Evolutionary conservation across 2,797 vertebrate species (phyloP).

Genomic region (Lithobates pipiens): DNA sequence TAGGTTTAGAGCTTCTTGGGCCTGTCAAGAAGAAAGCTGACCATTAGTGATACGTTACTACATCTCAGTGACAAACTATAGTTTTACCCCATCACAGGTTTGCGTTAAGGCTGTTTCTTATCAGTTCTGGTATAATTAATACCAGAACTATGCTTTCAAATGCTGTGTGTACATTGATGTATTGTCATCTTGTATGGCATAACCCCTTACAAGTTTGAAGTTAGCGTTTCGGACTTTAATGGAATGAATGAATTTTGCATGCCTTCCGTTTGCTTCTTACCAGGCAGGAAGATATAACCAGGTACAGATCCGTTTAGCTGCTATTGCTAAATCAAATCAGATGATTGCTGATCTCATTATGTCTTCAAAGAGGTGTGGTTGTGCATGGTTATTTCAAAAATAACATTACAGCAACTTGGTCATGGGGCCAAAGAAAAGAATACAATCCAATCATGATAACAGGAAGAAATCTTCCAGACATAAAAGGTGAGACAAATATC

Average conservation of each 20-base stretch:
- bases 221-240: slow-evolving; percentile 17
- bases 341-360: slow-evolving; percentile 49
- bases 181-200: background rate
- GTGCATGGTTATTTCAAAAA: slow-evolving; percentile 32
- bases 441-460: slow-evolving; percentile 40
- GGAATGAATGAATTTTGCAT: slow-evolving; percentile 26
- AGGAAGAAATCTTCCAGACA: slow-evolving; percentile 33
- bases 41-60: no score
- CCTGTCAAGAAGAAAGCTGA: no score
- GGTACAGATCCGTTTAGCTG: slow-evolving; percentile 41
- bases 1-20: no score
- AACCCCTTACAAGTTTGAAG: slow-evolving; percentile 2
- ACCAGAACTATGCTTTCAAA: background rate
- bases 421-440: slow-evolving; percentile 18
- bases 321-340: slow-evolving; percentile 53
- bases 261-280: background rate
- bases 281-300: slow-evolving; percentile 19
- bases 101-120: no score
- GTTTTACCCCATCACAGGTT: background rate
- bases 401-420: slow-evolving; percentile 10
- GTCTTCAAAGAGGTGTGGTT: slow-evolving; percentile 54
- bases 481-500: slow-evolving; percentile 34
- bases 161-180: background rate
- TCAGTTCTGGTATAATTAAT: background rate
- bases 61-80: background rate